Evolutionary conservation across 2,797 vertebrate species (phyloP).

Genomic region (Neostethus bicornis): DNA sequence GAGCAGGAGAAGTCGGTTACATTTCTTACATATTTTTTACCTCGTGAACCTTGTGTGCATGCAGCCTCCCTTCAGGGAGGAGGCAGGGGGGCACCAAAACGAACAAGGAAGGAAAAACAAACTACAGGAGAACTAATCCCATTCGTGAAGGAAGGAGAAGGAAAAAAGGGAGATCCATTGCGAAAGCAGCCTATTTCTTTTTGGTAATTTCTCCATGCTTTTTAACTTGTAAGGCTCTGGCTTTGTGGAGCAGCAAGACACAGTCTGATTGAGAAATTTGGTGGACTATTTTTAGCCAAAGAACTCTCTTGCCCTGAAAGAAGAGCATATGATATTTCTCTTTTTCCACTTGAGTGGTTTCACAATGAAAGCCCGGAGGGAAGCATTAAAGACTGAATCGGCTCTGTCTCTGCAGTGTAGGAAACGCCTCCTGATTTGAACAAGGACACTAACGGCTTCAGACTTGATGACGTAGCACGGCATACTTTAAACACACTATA

Average conservation of each 20-base stretch:
- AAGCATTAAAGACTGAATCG: conserved; percentile 57
- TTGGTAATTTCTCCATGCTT: conserved; percentile 70
- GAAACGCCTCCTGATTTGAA: conserved; percentile 54
- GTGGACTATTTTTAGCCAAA: conserved; percentile 74
- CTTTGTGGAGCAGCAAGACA: conserved; percentile 60
- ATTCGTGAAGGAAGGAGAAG: conserved; percentile 58
- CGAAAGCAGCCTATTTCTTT: conserved; percentile 70
- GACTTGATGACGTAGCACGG: conserved; percentile 10
- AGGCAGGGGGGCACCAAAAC: conserved; percentile 48
- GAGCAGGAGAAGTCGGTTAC: conserved; percentile 52
- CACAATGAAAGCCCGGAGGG: conserved; percentile 61
- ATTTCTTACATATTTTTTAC: conserved; percentile 58
- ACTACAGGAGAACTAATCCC: conserved; percentile 79
- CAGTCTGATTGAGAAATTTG: conserved; percentile 76
- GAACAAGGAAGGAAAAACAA: conserved; percentile 31
- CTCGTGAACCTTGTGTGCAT: conserved; percentile 39
- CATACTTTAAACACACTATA: conserved; percentile 3
- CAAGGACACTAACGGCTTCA: conserved; percentile 14
- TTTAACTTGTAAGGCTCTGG: conserved; percentile 64
- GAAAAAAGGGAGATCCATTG: conserved; percentile 29
- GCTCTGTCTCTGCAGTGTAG: conserved; percentile 50
- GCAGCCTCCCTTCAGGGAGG: conserved; percentile 48
- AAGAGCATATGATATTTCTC: conserved; percentile 51
- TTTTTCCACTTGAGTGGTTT: conserved; percentile 52
- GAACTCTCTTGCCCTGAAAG: conserved; percentile 61